A percentile compares a stretch with the other conserved stretches of the same genome.
Evolutionary conservation across 1,140 invertebrate species (phyloP).

Genomic region (Dreissena polymorpha): DNA sequence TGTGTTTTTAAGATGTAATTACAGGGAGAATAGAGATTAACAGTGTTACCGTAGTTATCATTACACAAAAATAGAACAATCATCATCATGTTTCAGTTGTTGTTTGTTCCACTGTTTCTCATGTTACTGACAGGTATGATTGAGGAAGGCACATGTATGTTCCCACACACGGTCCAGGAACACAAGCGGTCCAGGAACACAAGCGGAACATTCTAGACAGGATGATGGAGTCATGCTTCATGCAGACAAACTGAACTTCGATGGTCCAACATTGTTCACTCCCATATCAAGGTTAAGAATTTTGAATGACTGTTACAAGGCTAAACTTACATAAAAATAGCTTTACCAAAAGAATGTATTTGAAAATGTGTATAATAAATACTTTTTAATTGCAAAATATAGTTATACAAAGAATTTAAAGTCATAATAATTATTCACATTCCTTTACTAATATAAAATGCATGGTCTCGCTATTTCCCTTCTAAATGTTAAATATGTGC

Average conservation of each 20-base stretch:
- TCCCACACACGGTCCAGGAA: constrained; percentile 60
- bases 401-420: too few relatives aligned
- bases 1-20: too few relatives aligned
- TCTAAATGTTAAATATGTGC: too few relatives aligned
- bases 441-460: too few relatives aligned
- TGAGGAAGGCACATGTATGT: constrained; percentile 71
- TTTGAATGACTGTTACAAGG: neutral
- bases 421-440: too few relatives aligned
- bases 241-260: constrained; percentile 45
- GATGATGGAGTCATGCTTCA: constrained; percentile 57
- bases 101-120: neutral
- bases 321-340: neutral
- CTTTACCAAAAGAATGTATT: neutral
- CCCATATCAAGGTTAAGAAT: constrained; percentile 65
- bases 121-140: constrained; percentile 64
- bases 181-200: too few relatives aligned
- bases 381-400: too few relatives aligned
- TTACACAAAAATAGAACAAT: too few relatives aligned
- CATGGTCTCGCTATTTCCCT: too few relatives aligned
- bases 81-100: too few relatives aligned
- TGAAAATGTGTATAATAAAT: neutral
- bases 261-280: constrained; percentile 67
- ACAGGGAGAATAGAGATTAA: too few relatives aligned
- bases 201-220: constrained; percentile 65
- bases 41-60: too few relatives aligned